Percentiles rank a stretch among this genome's conserved stretches.
phyloP scores from a whole-genome alignment of 2,113 vertebrate genomes.

The Herpetotheres cachinnans region DNA sequence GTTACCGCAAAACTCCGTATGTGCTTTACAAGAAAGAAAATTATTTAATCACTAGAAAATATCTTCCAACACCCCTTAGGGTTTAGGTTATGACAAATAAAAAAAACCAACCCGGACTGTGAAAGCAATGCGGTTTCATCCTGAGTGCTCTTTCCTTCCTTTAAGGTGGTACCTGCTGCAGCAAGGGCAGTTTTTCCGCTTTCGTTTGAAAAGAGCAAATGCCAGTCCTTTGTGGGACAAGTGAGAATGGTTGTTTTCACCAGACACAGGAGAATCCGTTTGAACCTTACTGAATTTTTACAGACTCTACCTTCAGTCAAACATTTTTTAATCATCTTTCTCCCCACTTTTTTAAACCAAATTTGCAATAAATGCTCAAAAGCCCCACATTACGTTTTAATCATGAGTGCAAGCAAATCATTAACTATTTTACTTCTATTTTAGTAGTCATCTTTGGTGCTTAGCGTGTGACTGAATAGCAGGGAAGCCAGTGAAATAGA shows the following conservation, averaged over 20 bases:
- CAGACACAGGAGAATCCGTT: not conserved
- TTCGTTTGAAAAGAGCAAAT: not conserved
- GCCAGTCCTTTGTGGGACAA: not conserved
- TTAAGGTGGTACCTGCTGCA: not conserved
- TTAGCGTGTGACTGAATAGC: not conserved
- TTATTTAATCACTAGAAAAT: not conserved
- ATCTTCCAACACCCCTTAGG: not conserved
- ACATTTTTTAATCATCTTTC: not conserved
- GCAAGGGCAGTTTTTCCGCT: not conserved
- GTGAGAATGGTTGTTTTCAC: not conserved
- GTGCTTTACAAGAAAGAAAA: not conserved
- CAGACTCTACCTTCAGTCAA: not conserved
- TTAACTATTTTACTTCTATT: not conserved
- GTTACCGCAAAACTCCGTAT: not conserved
- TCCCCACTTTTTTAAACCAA: not conserved
- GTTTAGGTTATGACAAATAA: not conserved
- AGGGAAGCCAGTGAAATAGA: not conserved
- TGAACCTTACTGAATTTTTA: not conserved
- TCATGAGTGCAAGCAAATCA: not conserved
- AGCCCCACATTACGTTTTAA: not conserved
- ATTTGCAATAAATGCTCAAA: not conserved
- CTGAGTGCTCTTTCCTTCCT: not conserved
- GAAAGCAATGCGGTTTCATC: not conserved
- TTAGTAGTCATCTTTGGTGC: not conserved
- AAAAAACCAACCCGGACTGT: not conserved